Evolutionary conservation across 2,113 vertebrate genomes (phyloP).

Genomic region (Sylvilagus bachmani): DNA sequence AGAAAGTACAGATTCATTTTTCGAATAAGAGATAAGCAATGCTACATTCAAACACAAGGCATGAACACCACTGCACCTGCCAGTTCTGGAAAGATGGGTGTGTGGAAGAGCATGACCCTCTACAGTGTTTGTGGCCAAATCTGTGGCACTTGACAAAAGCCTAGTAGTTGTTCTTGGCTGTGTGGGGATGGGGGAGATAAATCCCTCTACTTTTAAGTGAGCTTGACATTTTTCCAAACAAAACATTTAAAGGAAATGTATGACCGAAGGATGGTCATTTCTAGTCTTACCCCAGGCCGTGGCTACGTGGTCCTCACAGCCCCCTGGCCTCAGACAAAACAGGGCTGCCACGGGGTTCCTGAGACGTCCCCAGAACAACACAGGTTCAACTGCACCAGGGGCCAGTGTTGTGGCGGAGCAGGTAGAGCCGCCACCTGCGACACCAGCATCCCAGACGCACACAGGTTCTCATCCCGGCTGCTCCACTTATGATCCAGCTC

Average conservation of each 20-base stretch:
- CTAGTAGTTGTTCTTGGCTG: neutral
- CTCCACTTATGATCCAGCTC: no score
- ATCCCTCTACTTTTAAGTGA: neutral
- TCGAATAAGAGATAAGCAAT: neutral
- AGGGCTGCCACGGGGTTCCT: neutral
- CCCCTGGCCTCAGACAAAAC: neutral
- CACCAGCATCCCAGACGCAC: no score
- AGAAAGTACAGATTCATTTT: slow-evolving; percentile 15
- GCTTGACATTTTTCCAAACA: neutral
- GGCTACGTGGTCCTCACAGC: no score
- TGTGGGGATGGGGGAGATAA: neutral
- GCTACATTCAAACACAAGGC: neutral
- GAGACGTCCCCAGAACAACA: neutral
- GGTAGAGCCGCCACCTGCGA: no score
- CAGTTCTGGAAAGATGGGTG: neutral
- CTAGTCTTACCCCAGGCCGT: neutral
- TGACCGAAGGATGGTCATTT: neutral
- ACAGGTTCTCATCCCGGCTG: no score
- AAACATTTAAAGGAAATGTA: neutral
- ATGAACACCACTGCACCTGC: neutral
- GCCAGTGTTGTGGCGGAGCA: no score
- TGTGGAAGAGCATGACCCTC: neutral
- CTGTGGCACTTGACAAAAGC: neutral
- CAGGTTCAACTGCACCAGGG: no score
- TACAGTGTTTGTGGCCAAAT: neutral